These are phyloP conservation scores for Notospermus geniculatus DNA, from an alignment of 1,140 invertebrate genomes.

Conservation along the genomic window DNA sequence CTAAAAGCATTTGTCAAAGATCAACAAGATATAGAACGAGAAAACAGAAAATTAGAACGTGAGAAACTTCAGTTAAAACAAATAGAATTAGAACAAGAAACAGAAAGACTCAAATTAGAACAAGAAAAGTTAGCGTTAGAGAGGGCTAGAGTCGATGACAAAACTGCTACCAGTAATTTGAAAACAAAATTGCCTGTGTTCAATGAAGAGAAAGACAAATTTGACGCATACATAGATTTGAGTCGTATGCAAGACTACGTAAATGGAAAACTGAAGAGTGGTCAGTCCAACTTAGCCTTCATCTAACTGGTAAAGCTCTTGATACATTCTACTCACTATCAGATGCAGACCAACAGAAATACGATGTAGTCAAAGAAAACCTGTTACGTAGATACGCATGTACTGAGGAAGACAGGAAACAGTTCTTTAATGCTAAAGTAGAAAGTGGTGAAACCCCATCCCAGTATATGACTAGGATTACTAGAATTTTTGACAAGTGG, in stretches of 20 bases:
- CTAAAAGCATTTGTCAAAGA: too few relatives aligned
- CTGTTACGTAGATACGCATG: constrained; percentile 24
- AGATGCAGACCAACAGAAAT: constrained; percentile 17
- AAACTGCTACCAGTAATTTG: too few relatives aligned
- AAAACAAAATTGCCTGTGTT: constrained; percentile 14
- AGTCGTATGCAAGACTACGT: constrained; percentile 14
- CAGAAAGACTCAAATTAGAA: too few relatives aligned
- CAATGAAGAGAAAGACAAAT: constrained; percentile 26
- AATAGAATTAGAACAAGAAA: too few relatives aligned
- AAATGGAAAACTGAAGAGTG: constrained; percentile 18
- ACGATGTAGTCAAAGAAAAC: constrained; percentile 24
- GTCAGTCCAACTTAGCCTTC: constrained; percentile 17
- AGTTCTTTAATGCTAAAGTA: constrained; percentile 11
- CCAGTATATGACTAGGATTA: constrained; percentile 6
- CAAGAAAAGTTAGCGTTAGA: too few relatives aligned
- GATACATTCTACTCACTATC: constrained; percentile 24
- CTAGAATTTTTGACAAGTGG: constrained; percentile 1
- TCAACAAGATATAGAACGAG: too few relatives aligned
- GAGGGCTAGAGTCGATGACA: too few relatives aligned
- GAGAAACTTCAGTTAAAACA: too few relatives aligned
- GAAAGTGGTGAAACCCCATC: constrained; percentile 20
- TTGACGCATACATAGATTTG: constrained; percentile 23
- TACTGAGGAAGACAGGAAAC: constrained; percentile 23
- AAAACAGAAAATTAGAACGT: too few relatives aligned
- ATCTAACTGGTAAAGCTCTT: constrained; percentile 23